Percentiles rank a stretch among this genome's conserved stretches.
Conservation (phyloP, 2,113 vertebrate species). For the Halichoeres trimaculatus region DNA sequence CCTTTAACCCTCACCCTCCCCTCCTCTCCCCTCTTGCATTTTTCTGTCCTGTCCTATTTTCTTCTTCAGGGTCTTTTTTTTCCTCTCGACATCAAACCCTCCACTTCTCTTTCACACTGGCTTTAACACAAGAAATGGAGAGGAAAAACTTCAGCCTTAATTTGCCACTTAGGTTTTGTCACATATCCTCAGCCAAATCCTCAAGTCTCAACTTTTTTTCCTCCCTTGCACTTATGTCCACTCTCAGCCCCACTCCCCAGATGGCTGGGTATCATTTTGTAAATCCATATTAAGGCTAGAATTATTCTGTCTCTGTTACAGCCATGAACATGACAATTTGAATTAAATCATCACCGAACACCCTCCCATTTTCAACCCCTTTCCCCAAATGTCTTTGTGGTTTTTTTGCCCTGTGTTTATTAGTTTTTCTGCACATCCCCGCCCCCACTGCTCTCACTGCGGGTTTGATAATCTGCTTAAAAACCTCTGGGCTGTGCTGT, state of each 20-base stretch:
- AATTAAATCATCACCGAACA: constrained; percentile 62
- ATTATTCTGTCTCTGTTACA: constrained; percentile 62
- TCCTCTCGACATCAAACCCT: constrained; percentile 4
- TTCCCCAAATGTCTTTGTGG: constrained; percentile 49
- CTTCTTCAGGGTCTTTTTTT: constrained; percentile 7
- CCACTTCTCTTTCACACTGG: constrained; percentile 11
- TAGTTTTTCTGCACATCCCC: constrained; percentile 27
- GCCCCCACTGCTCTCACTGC: constrained; percentile 21
- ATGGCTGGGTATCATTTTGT: constrained; percentile 43
- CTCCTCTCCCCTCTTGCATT: constrained; percentile 7
- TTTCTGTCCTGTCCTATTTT: constrained; percentile 20
- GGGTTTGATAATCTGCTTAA: constrained; percentile 71
- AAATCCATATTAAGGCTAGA: constrained; percentile 53
- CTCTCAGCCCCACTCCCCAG: constrained; percentile 14
- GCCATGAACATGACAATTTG: constrained; percentile 57
- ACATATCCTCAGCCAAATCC: constrained; percentile 38
- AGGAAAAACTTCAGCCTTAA: constrained; percentile 43
- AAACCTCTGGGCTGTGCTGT: constrained; percentile 63
- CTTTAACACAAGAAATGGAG: constrained; percentile 27
- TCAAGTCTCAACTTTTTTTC: background rate
- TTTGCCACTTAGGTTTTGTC: constrained; percentile 45
- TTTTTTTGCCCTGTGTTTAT: constrained; percentile 43
- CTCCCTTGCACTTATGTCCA: background rate
- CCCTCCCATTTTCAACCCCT: constrained; percentile 24
- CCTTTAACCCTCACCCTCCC: background rate